These are phyloP conservation scores for Ophthalmolycus amberensis DNA, from an alignment of 2,113 vertebrate genomes.

Conservation along the genomic window DNA sequence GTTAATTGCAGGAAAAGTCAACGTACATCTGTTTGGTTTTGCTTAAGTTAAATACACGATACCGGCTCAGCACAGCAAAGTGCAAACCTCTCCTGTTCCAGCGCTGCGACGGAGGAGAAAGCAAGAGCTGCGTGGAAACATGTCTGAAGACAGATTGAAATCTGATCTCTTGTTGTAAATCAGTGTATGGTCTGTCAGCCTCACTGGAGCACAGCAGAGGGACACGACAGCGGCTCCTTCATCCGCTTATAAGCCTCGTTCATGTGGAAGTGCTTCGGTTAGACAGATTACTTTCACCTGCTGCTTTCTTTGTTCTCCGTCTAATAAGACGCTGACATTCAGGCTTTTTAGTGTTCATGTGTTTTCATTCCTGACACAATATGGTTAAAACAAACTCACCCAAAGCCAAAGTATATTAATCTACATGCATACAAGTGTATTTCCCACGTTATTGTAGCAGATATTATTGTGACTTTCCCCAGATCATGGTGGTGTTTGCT, in stretches of 20 bases:
- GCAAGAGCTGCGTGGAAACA: background rate
- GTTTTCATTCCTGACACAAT: background rate
- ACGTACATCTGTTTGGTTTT: background rate
- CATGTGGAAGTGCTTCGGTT: conserved; percentile 21
- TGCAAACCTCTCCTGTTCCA: background rate
- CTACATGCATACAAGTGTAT: background rate
- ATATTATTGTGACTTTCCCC: too few species aligned
- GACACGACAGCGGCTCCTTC: background rate
- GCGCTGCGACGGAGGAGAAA: background rate
- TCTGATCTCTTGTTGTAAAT: conserved; percentile 2
- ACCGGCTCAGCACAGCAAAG: background rate
- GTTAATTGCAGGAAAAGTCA: too few species aligned
- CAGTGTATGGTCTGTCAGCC: conserved; percentile 3
- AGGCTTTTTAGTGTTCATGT: background rate
- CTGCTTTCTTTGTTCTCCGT: conserved; percentile 21
- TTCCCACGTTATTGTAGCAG: background rate
- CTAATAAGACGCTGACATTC: background rate
- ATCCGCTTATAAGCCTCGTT: background rate
- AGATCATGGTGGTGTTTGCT: background rate
- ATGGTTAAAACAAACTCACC: background rate
- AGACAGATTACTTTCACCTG: conserved; percentile 11
- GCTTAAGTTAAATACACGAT: background rate
- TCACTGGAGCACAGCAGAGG: conserved; percentile 8
- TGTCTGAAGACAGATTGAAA: background rate
- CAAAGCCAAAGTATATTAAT: background rate